Base-by-base conservation (phyloP, 2,888 invertebrate genomes). In the Polydrusus pterygomalis region DNA sequence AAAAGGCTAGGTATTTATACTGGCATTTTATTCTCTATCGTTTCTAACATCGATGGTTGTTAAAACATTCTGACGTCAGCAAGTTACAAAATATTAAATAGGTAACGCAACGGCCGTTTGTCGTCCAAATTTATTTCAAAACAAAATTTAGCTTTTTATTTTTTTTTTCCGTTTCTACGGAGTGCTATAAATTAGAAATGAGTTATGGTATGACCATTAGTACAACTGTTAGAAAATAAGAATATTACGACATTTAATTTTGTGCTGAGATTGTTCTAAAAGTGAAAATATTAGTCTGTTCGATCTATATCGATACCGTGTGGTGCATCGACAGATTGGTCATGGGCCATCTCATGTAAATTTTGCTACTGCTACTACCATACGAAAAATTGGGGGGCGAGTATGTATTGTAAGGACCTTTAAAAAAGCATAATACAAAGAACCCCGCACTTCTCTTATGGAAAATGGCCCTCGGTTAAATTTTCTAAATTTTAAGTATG, bases 61-160 rank as follows among this genome's bases (percentile, higher is more conserved):
- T 65, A 38, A 34, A 65, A 65, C 49, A 30, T 49, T 47, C 65
- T 49, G 71, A 45, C 71, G 71, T 63, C 72, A 68, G 70, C 54
- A 68, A 40, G 54, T 68, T 68, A 68, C 68, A 68, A 68, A 68
- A 68, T 68, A 68, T 54, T 68, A 51, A 68, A 68, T 68, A 68
- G 54, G 20, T 47, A 68, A 68, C 51, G 70, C 54, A 70, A 47
- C 60, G 70, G 17, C 62, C 70, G 49, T 62, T 70, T 60, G 70
- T 70, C 62, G 47, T 69, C 69, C 56, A 60, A 60, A 69, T 70
- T 60, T 70, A 70, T 70, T 60, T 62, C 15, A 11, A 70, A 70
- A 62, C 45, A 49, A 62, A 70, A 70, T 49, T 62, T 17, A 38
- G 20, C 43, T 47, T 43, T 69, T 47, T 70, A 45, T 56, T 68